Evolutionary conservation across 2,888 invertebrate genomes (phyloP).

Genomic region (Phalangium opilio): DNA sequence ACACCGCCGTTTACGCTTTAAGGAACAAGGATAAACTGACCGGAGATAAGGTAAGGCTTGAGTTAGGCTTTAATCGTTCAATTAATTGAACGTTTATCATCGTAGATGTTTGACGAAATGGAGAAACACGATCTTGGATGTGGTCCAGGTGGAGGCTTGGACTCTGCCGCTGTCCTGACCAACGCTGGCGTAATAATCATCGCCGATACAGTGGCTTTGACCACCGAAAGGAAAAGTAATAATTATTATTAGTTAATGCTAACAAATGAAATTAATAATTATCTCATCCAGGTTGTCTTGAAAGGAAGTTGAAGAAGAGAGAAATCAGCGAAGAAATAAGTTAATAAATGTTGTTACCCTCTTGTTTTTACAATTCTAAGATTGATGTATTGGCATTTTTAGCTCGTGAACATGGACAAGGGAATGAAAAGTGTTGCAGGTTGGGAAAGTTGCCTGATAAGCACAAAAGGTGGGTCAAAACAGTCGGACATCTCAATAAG

Average conservation of each 20-base stretch:
- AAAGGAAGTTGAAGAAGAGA: slow-evolving; percentile 10
- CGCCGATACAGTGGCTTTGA: not conserved
- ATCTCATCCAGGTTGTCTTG: slow-evolving; percentile 6
- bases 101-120: slow-evolving; percentile 12
- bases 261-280: too few species aligned
- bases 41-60: slow-evolving; percentile 10
- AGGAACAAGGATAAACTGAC: slow-evolving; percentile 15
- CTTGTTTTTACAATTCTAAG: too few species aligned
- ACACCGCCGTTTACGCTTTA: slow-evolving; percentile 20
- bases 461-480: not conserved
- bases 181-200: slow-evolving; percentile 16
- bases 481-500: too few species aligned
- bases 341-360: slow-evolving; percentile 3
- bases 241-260: too few species aligned
- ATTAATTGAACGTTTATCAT: not conserved
- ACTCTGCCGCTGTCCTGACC: slow-evolving; percentile 10
- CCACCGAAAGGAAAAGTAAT: too few species aligned
- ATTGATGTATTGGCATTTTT: too few species aligned
- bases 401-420: slow-evolving; percentile 4
- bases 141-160: slow-evolving; percentile 20
- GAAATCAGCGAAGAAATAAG: slow-evolving; percentile 7
- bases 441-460: slow-evolving; percentile 8
- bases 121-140: slow-evolving; percentile 17
- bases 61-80: too few species aligned
- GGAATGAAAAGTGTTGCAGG: slow-evolving; percentile 11